Base-by-base conservation (phyloP, 2,797 vertebrate genomes). In the Spondyliosoma cantharus region DNA sequence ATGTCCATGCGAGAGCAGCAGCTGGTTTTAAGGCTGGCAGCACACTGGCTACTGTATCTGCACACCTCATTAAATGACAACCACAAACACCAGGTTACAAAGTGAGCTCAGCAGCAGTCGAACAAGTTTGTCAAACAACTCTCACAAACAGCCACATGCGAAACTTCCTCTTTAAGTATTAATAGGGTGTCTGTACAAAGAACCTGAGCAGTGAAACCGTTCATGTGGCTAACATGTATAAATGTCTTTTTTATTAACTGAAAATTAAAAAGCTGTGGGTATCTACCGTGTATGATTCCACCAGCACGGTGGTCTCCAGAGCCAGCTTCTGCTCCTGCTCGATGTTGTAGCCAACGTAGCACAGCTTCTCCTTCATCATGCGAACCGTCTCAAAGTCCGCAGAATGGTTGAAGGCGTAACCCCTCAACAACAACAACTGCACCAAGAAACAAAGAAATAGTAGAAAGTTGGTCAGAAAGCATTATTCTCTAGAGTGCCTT, bases 361-460 rank as follows among this genome's bases (percentile, higher is more conserved):
- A 96, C 49, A 96, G 89, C 62, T 95, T 94, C 91, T 96, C 96
- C 91, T 96, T 96, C 93, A 96, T 92, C 94, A 96, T 96, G 42
- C 95, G 91, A 71, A 96, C 96, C 0, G 96, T 96, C 91, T 96
- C 96, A n/a, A 96, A 96, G 93, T 96, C 95, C 3, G 96, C 96
- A 0, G 96, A 94, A 92, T 96, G 96, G 90, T 96, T 96, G 89
- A 96, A 96, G 85, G 95, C 95, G 9, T 96, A 96, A 37, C 96
- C 96, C 32, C 96, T 93, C 87, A 96, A 73, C 82, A 96, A 66
- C 91, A 96, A 72, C 81, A 96, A 87, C 96, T 96, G 85, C 7
- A 64, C 2, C 14, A 13, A 62, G 3, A 42, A 0, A 54, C 4
- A 22, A 32, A 72, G 19, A 46, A 45, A 32, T 4, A 2, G 37